Evolutionary conservation across 2,888 invertebrate genomes (phyloP), one percentile per base, ranked within the genome.

Genomic region (Spodoptera picta): DNA sequence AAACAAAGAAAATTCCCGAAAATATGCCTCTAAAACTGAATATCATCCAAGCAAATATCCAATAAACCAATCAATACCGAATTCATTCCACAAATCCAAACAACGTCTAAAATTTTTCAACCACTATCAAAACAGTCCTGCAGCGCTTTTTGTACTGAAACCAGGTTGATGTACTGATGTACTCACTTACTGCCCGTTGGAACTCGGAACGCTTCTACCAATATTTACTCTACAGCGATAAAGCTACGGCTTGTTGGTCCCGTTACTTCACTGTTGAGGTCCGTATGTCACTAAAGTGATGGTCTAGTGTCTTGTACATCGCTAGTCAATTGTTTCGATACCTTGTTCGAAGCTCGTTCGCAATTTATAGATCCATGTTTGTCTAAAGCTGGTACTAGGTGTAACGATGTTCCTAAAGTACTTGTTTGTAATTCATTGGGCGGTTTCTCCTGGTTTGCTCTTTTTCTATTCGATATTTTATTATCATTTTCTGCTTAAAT

Each of bases 201-300:
- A 19, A 27, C 27, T 27, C 45, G 58, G 72, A 63, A 60, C 73
- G 64, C 45, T 52, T 27, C 54, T 49, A 52, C 70, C 77, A 79
- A 79, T 79, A 79, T 79, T 79, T 79, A 79, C 79, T 67, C 61
- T 65, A 72, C 56, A 69, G 62, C 66, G 70, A 79, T 79, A 79
- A 76, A 79, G 74, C 71, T 70, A 44, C 57, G 54, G 51, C 24
- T 60, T 6, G 69, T 44, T 19, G 44, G 69, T 49, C 65, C 79
- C 75, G 79, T 77, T 79, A 77, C 57, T 53, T 64, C 54, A 60
- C 53, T 63, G 77, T 59, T 72, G 47, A 65, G 62, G 64, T 74
- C 65, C 75, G 53, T 77, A 65, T 78, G 76, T 69, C 78, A 73
- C 58, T 68, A 59, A 36, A 69, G 49, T 69, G 73, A 71, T 59